Evolutionary conservation across 2,888 invertebrate genomes (phyloP), one percentile per base, ranked within the genome.

Genomic region (Megamerina dolium): DNA sequence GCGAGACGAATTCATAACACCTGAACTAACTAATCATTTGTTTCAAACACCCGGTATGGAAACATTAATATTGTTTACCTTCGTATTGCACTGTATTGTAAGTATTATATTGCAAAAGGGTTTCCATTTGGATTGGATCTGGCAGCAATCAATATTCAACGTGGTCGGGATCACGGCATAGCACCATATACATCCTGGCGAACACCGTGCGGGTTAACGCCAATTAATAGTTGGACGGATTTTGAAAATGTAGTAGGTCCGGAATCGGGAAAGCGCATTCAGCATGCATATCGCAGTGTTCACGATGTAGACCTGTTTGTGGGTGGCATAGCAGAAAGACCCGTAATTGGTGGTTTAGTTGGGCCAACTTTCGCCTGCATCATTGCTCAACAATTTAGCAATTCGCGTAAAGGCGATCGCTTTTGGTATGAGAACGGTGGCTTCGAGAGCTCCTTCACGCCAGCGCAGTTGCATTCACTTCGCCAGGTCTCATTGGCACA

Each of bases 331-430:
- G 83, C 88, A 0, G 91, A 91, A 60, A 78, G 82, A 27, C 86
- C 89, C 0, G 83, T 91, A 0, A 73, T 81, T 0, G 68, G 68
- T 2, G 89, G 87, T 1, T 70, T 90, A 3, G 86, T 91, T 0
- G 91, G 91, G 1, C 89, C 90, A 0, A 87, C 88, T 0, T 89
- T 91, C 57, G 87, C 87, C 20, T 92, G 91, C 61, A 85, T 92
- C 42, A 84, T 91, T 34, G 90, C 87, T 0, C 87, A 87, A 58
- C 89, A 90, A 67, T 91, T 91, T 61, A 76, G 80, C 9, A 85
- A 85, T 60, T 71, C 87, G 1, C 78, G 87, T 1, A 82, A 80
- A 62, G 87, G 87, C 12, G 86, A 87, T 64, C 73, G 86, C 46
- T 87, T 87, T 65, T 87, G 87, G 87, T 88, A 87, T 59, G 91